These are phyloP conservation scores for Platichthys flesus DNA, from an alignment of 2,113 vertebrate species.

Conservation along the genomic window DNA sequence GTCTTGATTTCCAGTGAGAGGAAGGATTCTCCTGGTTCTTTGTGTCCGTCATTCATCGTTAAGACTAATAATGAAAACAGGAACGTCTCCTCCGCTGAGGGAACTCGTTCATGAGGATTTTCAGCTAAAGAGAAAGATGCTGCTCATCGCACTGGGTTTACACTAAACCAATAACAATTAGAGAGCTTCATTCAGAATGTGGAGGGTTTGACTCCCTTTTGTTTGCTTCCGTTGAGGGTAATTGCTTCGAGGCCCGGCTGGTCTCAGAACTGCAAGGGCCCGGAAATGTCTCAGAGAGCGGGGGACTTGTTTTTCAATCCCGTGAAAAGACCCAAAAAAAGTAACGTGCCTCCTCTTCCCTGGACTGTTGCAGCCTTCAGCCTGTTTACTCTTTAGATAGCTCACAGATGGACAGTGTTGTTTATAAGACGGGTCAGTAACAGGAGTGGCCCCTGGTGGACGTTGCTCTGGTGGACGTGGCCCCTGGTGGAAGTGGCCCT, in stretches of 20 bases:
- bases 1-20: conserved; percentile 34
- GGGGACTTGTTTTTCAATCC: neutral
- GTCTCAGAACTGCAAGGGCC: too few relatives aligned
- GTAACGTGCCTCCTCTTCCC: too few relatives aligned
- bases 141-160: neutral
- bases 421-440: too few relatives aligned
- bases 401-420: too few relatives aligned
- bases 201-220: neutral
- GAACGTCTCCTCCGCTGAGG: neutral
- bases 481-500: too few relatives aligned
- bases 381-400: too few relatives aligned
- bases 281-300: neutral
- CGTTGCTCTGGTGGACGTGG: too few relatives aligned
- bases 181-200: neutral
- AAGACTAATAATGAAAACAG: conserved; percentile 9
- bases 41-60: neutral
- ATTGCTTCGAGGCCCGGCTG: neutral
- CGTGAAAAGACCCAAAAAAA: too few relatives aligned
- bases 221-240: neutral
- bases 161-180: too few relatives aligned
- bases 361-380: too few relatives aligned
- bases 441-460: too few relatives aligned
- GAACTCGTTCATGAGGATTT: neutral
- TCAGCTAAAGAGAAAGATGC: conserved; percentile 10
- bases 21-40: conserved; percentile 16